Percentiles rank a stretch among this genome's conserved stretches.
phyloP scores from a whole-genome alignment of 2,113 vertebrate species.

The Sakesphorus luctuosus region DNA sequence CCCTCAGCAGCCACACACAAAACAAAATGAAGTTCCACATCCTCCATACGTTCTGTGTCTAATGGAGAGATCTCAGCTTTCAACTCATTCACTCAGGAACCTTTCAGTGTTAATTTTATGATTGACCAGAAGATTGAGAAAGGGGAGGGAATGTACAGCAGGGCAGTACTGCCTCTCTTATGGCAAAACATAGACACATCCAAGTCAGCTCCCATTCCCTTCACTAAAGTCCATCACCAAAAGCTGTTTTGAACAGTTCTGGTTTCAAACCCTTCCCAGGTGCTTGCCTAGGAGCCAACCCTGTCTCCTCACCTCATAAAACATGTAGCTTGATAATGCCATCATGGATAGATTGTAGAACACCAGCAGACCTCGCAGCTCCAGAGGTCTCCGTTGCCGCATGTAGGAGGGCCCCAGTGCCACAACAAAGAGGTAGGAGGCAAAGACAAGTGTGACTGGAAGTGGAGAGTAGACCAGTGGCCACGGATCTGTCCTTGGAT shows the following conservation, averaged over 20 bases:
- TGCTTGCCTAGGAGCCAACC: background rate
- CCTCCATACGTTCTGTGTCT: background rate
- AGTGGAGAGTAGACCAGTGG: slow-evolving; percentile 73
- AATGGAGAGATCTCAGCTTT: background rate
- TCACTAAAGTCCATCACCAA: background rate
- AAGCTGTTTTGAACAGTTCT: background rate
- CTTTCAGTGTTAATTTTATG: background rate
- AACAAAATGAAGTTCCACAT: background rate
- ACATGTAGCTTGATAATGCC: slow-evolving; percentile 75
- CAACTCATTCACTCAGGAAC: background rate
- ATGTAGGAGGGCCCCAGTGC: slow-evolving; percentile 67
- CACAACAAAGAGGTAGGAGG: slow-evolving; percentile 66
- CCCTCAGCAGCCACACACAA: background rate
- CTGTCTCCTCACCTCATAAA: slow-evolving; percentile 72
- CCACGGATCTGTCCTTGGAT: slow-evolving; percentile 77
- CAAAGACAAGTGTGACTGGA: slow-evolving; percentile 66
- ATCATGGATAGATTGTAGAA: slow-evolving; percentile 75
- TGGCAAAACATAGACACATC: background rate
- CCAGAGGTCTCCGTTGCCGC: slow-evolving; percentile 33
- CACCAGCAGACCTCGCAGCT: slow-evolving; percentile 68
- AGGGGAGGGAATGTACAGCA: background rate
- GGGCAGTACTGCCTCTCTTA: background rate
- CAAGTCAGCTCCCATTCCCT: background rate
- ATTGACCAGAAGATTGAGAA: background rate
- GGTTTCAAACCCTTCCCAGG: background rate